Evolutionary conservation across 2,797 vertebrate species (phyloP).

Genomic region (Crypturellus tataupa): DNA sequence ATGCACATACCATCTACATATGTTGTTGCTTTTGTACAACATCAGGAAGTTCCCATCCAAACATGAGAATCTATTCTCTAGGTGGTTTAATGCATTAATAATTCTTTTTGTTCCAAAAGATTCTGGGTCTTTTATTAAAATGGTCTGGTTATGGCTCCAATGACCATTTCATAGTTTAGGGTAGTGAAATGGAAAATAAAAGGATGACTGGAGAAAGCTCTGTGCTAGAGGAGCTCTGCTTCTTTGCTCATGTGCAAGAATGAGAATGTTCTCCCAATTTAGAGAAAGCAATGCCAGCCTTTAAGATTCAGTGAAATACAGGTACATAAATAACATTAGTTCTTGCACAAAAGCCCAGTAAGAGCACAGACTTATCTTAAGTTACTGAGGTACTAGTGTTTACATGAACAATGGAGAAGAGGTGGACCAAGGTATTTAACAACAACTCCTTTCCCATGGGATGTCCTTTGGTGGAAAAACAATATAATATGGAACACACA

Average conservation of each 20-base stretch:
- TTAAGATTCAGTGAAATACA: background rate
- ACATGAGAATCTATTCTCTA: background rate
- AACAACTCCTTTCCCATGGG: background rate
- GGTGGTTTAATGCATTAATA: background rate
- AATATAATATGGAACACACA: background rate
- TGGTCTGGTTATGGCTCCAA: background rate
- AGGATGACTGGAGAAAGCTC: background rate
- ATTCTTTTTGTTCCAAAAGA: background rate
- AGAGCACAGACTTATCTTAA: background rate
- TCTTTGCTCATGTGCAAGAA: background rate
- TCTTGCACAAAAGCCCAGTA: background rate
- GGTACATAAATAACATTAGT: background rate
- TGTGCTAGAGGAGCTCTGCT: background rate
- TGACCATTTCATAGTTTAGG: background rate
- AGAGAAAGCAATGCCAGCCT: background rate
- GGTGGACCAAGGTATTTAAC: background rate
- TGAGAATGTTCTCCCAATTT: background rate
- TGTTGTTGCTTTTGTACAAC: background rate
- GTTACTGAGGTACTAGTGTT: background rate
- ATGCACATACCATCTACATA: fast-evolving
- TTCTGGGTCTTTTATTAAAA: conserved; percentile 24
- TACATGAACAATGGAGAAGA: background rate
- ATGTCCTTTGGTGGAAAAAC: background rate
- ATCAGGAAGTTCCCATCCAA: background rate
- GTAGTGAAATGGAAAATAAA: conserved; percentile 33